Percentiles rank a stretch among this genome's conserved stretches.
These are phyloP conservation scores for Lepidurus arcticus DNA, from an alignment of 1,140 invertebrate genomes.

Conservation along the genomic window DNA sequence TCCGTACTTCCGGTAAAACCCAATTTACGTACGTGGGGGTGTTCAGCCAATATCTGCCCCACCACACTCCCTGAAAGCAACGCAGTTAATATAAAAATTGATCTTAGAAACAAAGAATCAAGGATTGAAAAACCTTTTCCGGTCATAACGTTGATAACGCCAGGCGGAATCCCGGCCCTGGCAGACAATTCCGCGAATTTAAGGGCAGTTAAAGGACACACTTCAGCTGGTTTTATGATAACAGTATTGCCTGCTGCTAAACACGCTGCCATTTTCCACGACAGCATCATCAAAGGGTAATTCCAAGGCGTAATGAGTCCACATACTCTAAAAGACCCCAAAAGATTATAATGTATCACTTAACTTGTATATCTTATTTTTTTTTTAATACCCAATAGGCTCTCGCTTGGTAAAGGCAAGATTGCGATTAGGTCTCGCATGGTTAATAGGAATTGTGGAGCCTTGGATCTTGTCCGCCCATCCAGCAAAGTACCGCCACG, in stretches of 20 bases:
- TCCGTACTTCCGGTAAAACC: constrained; percentile 92
- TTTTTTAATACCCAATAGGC: constrained; percentile 62
- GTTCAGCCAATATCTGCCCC: constrained; percentile 78
- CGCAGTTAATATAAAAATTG: constrained; percentile 11
- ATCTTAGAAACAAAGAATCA: background rate
- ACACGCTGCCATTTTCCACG: constrained; percentile 57
- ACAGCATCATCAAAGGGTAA: constrained; percentile 51
- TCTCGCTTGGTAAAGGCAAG: constrained; percentile 82
- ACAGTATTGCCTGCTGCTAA: constrained; percentile 60
- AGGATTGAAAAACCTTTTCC: constrained; percentile 58
- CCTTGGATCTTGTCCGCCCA: constrained; percentile 54
- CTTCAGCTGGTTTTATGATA: constrained; percentile 61
- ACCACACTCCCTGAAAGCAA: constrained; percentile 53
- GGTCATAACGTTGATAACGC: constrained; percentile 88
- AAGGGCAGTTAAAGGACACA: constrained; percentile 81
- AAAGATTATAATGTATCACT: constrained; percentile 13
- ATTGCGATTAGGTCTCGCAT: constrained; percentile 82
- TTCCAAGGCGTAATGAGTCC: constrained; percentile 58
- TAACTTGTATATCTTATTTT: background rate
- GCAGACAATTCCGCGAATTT: constrained; percentile 87
- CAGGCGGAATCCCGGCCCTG: constrained; percentile 81
- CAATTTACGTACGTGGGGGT: constrained; percentile 76
- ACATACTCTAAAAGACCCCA: constrained; percentile 47
- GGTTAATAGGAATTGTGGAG: constrained; percentile 56
- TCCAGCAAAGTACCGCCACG: constrained; percentile 73